These are phyloP conservation scores for Paedocypris micromegethes DNA, from an alignment of 2,797 vertebrate genomes.

Conservation along the genomic window DNA sequence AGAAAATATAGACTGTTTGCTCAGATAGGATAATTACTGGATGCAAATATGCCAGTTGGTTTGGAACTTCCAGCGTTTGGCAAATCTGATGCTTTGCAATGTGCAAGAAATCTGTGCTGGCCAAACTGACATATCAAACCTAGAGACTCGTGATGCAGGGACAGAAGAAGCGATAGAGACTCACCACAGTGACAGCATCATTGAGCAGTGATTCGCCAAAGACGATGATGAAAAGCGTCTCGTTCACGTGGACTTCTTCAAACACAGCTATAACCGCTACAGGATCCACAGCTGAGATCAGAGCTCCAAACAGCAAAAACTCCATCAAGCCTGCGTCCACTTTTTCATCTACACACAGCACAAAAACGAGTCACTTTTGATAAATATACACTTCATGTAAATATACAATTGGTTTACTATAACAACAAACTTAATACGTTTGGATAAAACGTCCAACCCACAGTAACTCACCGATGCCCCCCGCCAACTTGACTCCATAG, in stretches of 20 bases:
- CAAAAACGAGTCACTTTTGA: constrained; percentile 1
- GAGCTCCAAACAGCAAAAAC: constrained; percentile 88
- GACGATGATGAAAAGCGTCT: constrained; percentile 93
- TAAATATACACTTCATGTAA: not conserved
- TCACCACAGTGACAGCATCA: constrained; percentile 93
- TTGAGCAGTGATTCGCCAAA: constrained; percentile 93
- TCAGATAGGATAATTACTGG: not conserved
- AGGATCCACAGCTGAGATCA: constrained; percentile 92
- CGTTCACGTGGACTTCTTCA: constrained; percentile 91
- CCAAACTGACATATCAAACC: not conserved
- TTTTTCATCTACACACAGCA: constrained; percentile 63
- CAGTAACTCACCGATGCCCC: constrained; percentile 78
- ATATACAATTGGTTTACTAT: no score
- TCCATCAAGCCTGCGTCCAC: constrained; percentile 88
- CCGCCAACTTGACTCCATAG: constrained; percentile 77
- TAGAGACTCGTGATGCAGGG: not conserved
- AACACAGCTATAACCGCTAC: constrained; percentile 91
- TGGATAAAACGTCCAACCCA: not conserved
- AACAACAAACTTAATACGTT: not conserved
- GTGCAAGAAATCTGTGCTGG: not conserved
- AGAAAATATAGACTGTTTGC: not conserved
- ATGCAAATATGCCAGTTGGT: no score
- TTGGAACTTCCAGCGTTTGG: no score
- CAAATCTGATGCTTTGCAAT: not conserved
- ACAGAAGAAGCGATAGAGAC: constrained; percentile 44